phyloP scores from a whole-genome alignment of 1,140 invertebrate species.

The Scylla paramamosain region DNA sequence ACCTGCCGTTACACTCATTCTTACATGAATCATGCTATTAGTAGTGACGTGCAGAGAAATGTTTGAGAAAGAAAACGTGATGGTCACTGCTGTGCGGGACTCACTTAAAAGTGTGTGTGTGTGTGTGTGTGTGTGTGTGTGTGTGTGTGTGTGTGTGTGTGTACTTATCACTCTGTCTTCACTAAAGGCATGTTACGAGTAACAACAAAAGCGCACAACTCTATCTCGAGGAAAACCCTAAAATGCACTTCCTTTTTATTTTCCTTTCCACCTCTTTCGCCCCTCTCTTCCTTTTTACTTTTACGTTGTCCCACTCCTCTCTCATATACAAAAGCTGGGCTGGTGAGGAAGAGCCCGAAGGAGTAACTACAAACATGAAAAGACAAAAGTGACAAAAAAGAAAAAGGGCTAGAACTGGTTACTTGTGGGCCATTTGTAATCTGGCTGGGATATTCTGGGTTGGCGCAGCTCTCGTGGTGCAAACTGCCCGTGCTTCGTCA shows the following conservation, averaged over 20 bases:
- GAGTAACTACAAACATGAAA: background rate
- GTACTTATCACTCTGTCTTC: no score
- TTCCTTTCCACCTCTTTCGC: background rate
- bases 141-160: no score
- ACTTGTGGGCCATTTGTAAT: background rate
- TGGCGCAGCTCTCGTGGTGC: background rate
- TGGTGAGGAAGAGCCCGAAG: background rate
- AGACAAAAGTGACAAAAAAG: background rate
- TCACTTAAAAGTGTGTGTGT: no score
- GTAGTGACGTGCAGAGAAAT: no score
- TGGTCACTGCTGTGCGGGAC: no score
- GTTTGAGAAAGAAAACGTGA: no score
- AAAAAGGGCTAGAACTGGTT: background rate
- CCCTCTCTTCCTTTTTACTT: background rate
- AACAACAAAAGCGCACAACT: no score
- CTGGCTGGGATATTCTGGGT: background rate
- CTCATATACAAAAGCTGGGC: background rate
- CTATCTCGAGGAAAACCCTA: background rate
- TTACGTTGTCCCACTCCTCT: background rate
- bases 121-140: no score
- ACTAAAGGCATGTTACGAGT: no score
- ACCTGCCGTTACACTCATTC: background rate
- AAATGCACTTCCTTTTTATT: background rate
- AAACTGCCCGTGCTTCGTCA: slow-evolving; percentile 11
- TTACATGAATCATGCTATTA: background rate